Percentiles rank a stretch among this genome's conserved stretches.
Evolutionary conservation across 2,113 vertebrate species (phyloP).

Genomic region (Uria lomvia): DNA sequence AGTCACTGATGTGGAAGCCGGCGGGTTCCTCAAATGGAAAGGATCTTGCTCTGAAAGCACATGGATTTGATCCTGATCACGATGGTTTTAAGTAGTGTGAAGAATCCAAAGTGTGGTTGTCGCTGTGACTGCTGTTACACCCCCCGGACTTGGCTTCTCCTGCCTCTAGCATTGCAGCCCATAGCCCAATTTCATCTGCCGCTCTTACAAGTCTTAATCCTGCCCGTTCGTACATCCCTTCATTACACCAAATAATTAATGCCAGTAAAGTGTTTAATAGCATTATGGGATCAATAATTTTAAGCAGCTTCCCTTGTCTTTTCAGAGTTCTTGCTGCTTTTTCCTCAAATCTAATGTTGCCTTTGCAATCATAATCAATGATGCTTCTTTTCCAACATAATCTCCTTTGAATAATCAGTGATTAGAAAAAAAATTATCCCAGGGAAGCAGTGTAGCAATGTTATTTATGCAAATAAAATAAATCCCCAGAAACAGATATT

Average conservation of each 20-base stretch:
- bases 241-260: background rate
- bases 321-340: background rate
- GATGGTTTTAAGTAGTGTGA: background rate
- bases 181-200: background rate
- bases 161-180: background rate
- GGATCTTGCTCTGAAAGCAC: background rate
- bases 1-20: background rate
- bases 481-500: background rate
- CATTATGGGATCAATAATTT: background rate
- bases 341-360: background rate
- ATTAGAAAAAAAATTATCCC: background rate
- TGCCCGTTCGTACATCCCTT: background rate
- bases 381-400: background rate
- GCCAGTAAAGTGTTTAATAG: background rate
- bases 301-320: background rate
- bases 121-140: accelerated
- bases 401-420: background rate
- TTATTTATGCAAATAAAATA: background rate
- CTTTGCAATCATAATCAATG: background rate
- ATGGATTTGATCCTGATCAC: background rate
- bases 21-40: background rate
- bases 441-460: background rate
- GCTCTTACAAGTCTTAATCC: background rate
- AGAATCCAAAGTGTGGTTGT: background rate
- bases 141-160: background rate